phyloP scores from a whole-genome alignment of 2,113 vertebrate species.

The Nematolebias whitei region DNA sequence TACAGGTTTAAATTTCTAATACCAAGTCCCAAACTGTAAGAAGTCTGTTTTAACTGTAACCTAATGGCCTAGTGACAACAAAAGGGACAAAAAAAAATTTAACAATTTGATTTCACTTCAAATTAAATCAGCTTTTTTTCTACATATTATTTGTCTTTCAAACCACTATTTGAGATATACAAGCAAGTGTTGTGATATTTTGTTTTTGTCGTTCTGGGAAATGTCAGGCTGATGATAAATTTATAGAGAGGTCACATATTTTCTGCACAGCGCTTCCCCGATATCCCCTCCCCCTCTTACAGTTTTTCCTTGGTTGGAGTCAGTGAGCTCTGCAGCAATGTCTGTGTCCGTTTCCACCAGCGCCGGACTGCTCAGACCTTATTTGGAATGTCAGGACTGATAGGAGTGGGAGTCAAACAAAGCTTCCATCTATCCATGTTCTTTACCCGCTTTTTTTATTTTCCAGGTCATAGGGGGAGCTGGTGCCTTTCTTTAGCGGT shows the following conservation, averaged over 20 bases:
- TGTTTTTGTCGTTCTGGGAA: conserved; percentile 69
- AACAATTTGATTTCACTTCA: background rate
- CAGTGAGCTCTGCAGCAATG: conserved; percentile 60
- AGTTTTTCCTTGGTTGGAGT: conserved; percentile 63
- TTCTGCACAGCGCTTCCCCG: conserved; percentile 60
- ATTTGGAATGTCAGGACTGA: conserved; percentile 79
- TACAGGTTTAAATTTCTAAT: no score
- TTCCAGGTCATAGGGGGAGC: background rate
- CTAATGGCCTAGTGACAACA: no score
- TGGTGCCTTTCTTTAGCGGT: no score
- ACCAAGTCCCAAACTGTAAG: no score
- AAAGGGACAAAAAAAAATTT: no score
- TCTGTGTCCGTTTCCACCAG: conserved; percentile 62
- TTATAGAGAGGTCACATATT: conserved; percentile 68
- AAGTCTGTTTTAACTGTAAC: no score
- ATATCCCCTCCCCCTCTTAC: conserved; percentile 5
- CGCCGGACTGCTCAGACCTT: conserved; percentile 69
- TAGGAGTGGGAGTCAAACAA: conserved; percentile 74
- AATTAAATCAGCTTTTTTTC: background rate
- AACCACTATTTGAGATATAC: conserved; percentile 31
- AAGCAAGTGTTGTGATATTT: conserved; percentile 41
- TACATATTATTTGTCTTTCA: conserved; percentile 7
- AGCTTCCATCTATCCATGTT: conserved; percentile 66
- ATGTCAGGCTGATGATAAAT: conserved; percentile 71
- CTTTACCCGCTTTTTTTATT: conserved; percentile 28